Evolutionary conservation across 2,113 vertebrate genomes (phyloP).

Genomic region (Colius striatus): DNA sequence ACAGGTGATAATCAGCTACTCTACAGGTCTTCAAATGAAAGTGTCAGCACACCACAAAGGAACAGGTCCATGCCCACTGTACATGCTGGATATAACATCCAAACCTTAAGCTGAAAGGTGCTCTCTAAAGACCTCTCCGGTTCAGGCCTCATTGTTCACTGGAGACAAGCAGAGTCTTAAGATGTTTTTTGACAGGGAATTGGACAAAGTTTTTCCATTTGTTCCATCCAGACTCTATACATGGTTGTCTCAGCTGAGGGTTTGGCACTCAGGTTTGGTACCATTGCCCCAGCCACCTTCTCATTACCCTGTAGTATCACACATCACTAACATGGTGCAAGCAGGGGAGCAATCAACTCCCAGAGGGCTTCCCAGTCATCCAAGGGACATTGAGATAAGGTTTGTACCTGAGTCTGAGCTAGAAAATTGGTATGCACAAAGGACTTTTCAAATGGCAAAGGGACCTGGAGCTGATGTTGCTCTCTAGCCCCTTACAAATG

Average conservation of each 20-base stretch:
- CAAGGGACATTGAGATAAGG: neutral
- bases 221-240: neutral
- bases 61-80: neutral
- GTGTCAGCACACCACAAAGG: neutral
- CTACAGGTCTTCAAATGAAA: neutral
- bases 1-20: neutral
- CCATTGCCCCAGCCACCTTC: neutral
- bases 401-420: neutral
- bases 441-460: neutral
- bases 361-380: neutral
- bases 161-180: neutral
- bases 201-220: neutral
- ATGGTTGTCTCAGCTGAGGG: neutral
- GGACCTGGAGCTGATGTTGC: neutral
- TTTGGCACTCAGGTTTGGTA: neutral
- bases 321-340: rapidly evolving
- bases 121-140: neutral
- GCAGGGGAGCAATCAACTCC: neutral
- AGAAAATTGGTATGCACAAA: neutral
- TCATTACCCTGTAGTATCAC: neutral
- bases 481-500: neutral
- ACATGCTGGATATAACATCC: neutral
- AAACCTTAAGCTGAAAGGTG: neutral
- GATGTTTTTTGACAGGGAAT: neutral
- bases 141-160: neutral